Evolutionary conservation across 2,888 invertebrate species (phyloP).

Genomic region (Acrobeloides nanus): DNA sequence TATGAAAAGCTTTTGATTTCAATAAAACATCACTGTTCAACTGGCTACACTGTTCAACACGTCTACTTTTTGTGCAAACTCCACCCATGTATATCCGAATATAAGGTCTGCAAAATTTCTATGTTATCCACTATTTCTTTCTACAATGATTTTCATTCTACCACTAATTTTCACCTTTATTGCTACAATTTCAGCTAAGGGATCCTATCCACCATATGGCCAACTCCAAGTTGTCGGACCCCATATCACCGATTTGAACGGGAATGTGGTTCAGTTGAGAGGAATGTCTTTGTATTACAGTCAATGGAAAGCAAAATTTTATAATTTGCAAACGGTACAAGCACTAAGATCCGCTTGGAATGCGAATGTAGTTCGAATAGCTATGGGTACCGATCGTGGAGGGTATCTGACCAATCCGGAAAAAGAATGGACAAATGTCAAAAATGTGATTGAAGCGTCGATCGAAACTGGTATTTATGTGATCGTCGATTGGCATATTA

Average conservation of each 20-base stretch:
- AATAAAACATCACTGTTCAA: no score
- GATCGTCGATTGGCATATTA: conserved; percentile 1
- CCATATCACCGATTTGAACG: background rate
- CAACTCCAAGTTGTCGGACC: conserved; percentile 8
- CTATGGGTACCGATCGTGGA: background rate
- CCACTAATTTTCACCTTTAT: no score
- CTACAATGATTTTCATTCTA: no score
- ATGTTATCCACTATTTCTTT: no score
- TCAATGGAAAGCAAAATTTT: no score
- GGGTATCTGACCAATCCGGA: background rate
- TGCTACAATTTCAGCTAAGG: no score
- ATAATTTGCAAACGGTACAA: no score
- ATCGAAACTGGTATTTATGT: conserved; percentile 4
- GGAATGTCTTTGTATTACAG: conserved; percentile 4
- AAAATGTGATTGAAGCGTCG: background rate
- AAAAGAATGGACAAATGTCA: background rate
- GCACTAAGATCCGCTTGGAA: background rate
- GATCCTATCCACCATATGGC: conserved; percentile 7
- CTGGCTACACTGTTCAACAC: no score
- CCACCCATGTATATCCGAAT: no score
- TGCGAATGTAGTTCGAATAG: background rate
- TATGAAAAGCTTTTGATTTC: no score
- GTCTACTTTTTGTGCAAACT: no score
- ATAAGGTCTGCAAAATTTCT: no score
- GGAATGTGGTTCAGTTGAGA: background rate